These are phyloP conservation scores for Chloroclysta siterata DNA, from an alignment of 2,888 invertebrate genomes.

Conservation along the genomic window DNA sequence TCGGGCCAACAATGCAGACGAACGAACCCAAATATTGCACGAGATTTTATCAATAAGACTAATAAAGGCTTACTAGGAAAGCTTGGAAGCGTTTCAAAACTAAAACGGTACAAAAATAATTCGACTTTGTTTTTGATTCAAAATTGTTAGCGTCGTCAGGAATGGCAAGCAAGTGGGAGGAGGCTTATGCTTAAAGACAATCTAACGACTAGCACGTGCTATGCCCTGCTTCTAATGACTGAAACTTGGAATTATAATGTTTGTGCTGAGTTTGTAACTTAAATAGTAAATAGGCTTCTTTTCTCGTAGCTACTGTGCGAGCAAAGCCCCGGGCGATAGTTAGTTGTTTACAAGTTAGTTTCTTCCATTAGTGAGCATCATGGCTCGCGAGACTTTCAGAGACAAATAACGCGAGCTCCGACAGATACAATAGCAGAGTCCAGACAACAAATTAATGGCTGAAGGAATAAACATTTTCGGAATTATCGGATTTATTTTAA, in stretches of 20 bases:
- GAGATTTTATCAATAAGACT: slow-evolving; percentile 6
- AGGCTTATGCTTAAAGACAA: too few relatives aligned
- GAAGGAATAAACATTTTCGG: slow-evolving; percentile 1
- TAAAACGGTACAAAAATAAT: too few relatives aligned
- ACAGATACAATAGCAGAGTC: slow-evolving; percentile 21
- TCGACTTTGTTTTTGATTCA: too few relatives aligned
- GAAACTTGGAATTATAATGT: too few relatives aligned
- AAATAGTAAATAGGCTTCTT: background rate
- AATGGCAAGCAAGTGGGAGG: too few relatives aligned
- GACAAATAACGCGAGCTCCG: slow-evolving; percentile 45
- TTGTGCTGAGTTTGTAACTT: too few relatives aligned
- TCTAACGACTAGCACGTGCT: too few relatives aligned
- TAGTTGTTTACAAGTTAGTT: background rate
- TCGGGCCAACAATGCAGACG: slow-evolving; percentile 13
- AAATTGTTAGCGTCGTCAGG: too few relatives aligned
- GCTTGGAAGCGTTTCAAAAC: background rate
- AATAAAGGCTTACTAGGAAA: background rate
- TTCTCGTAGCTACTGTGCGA: background rate
- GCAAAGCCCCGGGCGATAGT: background rate
- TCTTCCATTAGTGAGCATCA: slow-evolving; percentile 5
- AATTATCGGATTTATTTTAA: background rate
- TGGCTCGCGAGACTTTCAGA: slow-evolving; percentile 15
- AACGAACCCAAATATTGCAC: slow-evolving; percentile 8
- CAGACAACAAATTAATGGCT: background rate
- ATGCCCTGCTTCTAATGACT: too few relatives aligned